phyloP scores from a whole-genome alignment of 2,113 vertebrate species.

The Myxocyprinus asiaticus region DNA sequence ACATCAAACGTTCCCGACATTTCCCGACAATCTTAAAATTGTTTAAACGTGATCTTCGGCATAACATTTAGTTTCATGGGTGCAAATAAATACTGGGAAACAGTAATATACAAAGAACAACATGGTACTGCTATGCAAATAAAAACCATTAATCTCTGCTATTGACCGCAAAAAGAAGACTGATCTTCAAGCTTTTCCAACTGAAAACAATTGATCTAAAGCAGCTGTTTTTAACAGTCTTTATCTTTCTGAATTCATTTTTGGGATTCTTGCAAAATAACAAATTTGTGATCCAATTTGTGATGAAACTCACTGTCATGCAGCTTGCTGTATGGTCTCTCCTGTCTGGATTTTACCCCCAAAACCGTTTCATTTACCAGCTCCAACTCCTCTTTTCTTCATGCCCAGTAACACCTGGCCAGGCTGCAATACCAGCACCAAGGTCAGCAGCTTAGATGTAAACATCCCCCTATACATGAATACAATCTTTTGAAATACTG shows the following conservation, averaged over 20 bases:
- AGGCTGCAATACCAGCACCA: constrained; percentile 88
- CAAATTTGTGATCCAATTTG: too few relatives aligned
- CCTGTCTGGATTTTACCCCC: constrained; percentile 89
- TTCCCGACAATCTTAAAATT: neutral
- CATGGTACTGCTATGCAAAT: neutral
- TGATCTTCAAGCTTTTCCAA: neutral
- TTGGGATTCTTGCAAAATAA: neutral
- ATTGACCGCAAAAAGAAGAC: neutral
- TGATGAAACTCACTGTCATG: constrained; percentile 77
- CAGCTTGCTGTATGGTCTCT: constrained; percentile 87
- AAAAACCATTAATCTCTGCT: neutral
- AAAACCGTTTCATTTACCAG: constrained; percentile 92
- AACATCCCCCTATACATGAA: constrained; percentile 69
- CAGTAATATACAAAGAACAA: neutral
- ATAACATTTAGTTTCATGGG: neutral
- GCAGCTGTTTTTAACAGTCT: too few relatives aligned
- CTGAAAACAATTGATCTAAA: neutral
- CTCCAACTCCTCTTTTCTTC: constrained; percentile 96
- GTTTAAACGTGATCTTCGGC: neutral
- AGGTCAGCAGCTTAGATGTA: constrained; percentile 79
- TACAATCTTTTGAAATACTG: neutral
- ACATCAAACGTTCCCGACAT: neutral
- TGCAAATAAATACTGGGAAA: neutral
- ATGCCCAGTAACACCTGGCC: constrained; percentile 85
- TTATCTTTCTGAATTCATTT: neutral